These are phyloP conservation scores for Osmerus mordax DNA, from an alignment of 2,113 vertebrate species.

Conservation along the genomic window DNA sequence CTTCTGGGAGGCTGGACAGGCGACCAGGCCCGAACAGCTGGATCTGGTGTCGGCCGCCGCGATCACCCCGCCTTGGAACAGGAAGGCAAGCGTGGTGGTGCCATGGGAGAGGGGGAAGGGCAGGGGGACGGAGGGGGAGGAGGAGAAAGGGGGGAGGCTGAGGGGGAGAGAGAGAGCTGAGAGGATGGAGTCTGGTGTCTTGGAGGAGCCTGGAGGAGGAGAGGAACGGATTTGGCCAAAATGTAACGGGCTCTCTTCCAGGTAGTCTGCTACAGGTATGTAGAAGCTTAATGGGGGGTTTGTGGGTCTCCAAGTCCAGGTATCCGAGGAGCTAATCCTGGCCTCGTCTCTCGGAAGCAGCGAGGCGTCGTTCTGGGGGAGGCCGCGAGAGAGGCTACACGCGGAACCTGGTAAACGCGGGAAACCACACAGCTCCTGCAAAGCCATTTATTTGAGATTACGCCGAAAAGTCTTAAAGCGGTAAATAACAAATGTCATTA, in stretches of 20 bases:
- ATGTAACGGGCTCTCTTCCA: constrained; percentile 60
- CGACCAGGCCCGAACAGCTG: constrained; percentile 76
- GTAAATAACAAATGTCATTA: no score
- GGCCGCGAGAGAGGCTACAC: constrained; percentile 25
- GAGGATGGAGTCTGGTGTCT: constrained; percentile 19
- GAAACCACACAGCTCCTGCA: constrained; percentile 72
- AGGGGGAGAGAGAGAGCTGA: constrained; percentile 14
- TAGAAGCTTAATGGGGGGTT: constrained; percentile 53
- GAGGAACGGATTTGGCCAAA: constrained; percentile 59
- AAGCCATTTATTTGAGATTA: constrained; percentile 69
- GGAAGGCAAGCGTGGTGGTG: constrained; percentile 85
- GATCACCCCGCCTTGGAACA: constrained; percentile 77
- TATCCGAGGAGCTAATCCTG: neutral
- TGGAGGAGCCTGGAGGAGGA: constrained; percentile 25
- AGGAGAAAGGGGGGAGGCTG: constrained; percentile 1
- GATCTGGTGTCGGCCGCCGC: constrained; percentile 83
- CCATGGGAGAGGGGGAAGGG: constrained; percentile 77
- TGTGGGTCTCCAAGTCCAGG: constrained; percentile 13
- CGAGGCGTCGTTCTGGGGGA: constrained; percentile 17
- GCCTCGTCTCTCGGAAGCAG: constrained; percentile 23
- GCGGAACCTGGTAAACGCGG: constrained; percentile 20
- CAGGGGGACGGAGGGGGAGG: constrained; percentile 56
- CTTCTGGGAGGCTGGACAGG: constrained; percentile 76
- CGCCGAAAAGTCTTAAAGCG: neutral
- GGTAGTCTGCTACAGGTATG: constrained; percentile 57